A percentile compares a stretch with the other conserved stretches of the same genome.
phyloP scores from a whole-genome alignment of 2,888 invertebrate species.

The Azorinus chamasolen region DNA sequence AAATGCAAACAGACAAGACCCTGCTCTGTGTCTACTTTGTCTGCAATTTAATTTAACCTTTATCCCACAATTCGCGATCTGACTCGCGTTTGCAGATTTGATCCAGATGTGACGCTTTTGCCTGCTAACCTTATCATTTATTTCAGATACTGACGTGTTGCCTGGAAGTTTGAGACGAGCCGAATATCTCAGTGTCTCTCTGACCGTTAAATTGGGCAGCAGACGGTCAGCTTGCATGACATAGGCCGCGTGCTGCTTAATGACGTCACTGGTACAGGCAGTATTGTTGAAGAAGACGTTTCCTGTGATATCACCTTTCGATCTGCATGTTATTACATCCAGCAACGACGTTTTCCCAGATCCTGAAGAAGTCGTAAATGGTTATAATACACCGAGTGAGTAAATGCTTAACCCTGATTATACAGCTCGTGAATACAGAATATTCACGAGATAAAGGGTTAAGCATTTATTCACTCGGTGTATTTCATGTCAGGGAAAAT shows the following conservation, averaged over 20 bases:
- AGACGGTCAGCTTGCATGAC: slow-evolving; percentile 95
- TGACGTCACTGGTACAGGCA: slow-evolving; percentile 88
- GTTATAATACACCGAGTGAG: not conserved
- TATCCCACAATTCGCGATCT: too few species aligned
- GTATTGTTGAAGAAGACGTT: slow-evolving; percentile 62
- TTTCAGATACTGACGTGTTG: slow-evolving; percentile 16
- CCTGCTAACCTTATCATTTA: slow-evolving; percentile 66
- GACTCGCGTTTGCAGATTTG: too few species aligned
- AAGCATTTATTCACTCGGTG: too few species aligned
- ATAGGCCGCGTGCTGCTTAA: slow-evolving; percentile 94
- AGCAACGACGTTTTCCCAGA: slow-evolving; percentile 92
- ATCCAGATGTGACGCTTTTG: too few species aligned
- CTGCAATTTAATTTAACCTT: too few species aligned
- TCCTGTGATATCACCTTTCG: slow-evolving; percentile 83
- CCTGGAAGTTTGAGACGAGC: slow-evolving; percentile 84
- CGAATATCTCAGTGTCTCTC: slow-evolving; percentile 88
- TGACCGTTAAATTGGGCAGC: slow-evolving; percentile 94
- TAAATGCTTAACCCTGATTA: too few species aligned
- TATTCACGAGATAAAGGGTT: too few species aligned
- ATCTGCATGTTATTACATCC: slow-evolving; percentile 92
- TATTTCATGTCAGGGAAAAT: too few species aligned
- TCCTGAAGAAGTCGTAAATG: slow-evolving; percentile 14
- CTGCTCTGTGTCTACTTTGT: too few species aligned
- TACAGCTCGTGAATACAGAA: too few species aligned
- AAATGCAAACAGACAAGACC: too few species aligned